Percentiles rank a stretch among this genome's conserved stretches.
phyloP scores from a whole-genome alignment of 2,888 invertebrate species.

The Melieria picta region DNA sequence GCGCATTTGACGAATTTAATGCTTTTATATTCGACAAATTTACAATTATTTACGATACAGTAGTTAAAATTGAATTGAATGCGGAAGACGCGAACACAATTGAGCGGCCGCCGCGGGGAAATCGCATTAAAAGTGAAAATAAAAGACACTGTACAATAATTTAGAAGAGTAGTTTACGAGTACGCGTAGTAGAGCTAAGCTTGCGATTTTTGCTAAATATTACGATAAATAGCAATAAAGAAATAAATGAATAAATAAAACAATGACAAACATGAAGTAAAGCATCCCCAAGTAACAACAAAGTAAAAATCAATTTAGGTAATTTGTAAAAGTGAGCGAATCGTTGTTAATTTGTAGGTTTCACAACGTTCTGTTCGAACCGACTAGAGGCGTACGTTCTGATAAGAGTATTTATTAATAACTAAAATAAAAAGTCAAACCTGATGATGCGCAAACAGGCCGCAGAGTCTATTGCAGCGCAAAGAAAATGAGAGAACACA shows the following conservation, averaged over 20 bases:
- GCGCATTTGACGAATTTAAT: conserved; percentile 24
- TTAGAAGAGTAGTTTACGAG: conserved; percentile 23
- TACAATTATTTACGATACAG: no score
- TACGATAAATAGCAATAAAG: neutral
- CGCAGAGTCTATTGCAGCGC: neutral
- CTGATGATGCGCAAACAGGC: no score
- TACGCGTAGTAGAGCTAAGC: conserved; percentile 27
- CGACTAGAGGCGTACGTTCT: no score
- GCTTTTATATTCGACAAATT: neutral
- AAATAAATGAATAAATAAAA: conserved; percentile 1
- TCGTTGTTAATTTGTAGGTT: no score
- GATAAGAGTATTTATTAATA: no score
- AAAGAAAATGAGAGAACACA: conserved; percentile 9
- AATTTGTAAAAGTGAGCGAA: no score
- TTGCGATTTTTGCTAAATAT: conserved; percentile 24
- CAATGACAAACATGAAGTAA: neutral
- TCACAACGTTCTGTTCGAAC: no score
- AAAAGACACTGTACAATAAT: conserved; percentile 44
- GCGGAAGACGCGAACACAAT: neutral
- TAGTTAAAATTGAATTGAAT: no score
- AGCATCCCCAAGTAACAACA: no score
- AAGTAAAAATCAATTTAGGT: no score
- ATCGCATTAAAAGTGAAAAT: neutral
- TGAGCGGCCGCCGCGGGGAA: neutral
- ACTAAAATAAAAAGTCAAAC: no score